Evolutionary conservation across 2,113 vertebrate species (phyloP), one percentile per base, ranked within the genome.

Genomic region (Puffinus mauretanicus): DNA sequence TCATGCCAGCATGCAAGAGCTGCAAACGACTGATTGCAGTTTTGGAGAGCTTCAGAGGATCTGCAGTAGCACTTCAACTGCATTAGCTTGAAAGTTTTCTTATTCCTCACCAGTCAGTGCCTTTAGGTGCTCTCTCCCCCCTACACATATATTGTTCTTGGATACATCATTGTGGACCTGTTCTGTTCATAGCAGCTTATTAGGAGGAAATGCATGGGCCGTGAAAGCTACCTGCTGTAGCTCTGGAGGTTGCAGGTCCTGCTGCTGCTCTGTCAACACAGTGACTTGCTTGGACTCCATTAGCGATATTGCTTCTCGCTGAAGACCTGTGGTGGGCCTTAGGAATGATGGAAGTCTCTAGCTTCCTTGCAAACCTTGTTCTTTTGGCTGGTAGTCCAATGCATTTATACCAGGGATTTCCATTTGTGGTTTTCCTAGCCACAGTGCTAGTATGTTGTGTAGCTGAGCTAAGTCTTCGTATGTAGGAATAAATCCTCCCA

Each of bases 21-120:
- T 1, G 0, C 60, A 8, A 8, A 22, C 2, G 21, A 34, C 16
- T 6, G 51, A 3, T 1, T 5, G 64, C 36, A 9, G 18, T 34
- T 69, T 1, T 4, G 10, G 54, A 62, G 54, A 40, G 69, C 49
- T 62, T 58, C 40, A 12, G 4, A 32, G 71, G 38, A 15, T 44
- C 21, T 62, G 36, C 76, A 78, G 55, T 6, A 29, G 4, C 16
- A 21, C 13, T 29, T 60, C 5, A 7, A 5, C 20, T 25, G 20
- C 17, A 1, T 55, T 62, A 47, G n/a, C 44, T 61, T 55, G 60
- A 19, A 61, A 44, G 5, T 11, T 79, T 64, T 67, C 64, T 61
- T 49, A 12, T 10, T 65, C 52, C 21, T 69, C 32, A 34, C 17
- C 13, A 54, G 34, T 38, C 30, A 22, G 16, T 44, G n/a, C 42